Evolutionary conservation across 2,888 invertebrate genomes (phyloP).

Genomic region (Drosophila neutralis): DNA sequence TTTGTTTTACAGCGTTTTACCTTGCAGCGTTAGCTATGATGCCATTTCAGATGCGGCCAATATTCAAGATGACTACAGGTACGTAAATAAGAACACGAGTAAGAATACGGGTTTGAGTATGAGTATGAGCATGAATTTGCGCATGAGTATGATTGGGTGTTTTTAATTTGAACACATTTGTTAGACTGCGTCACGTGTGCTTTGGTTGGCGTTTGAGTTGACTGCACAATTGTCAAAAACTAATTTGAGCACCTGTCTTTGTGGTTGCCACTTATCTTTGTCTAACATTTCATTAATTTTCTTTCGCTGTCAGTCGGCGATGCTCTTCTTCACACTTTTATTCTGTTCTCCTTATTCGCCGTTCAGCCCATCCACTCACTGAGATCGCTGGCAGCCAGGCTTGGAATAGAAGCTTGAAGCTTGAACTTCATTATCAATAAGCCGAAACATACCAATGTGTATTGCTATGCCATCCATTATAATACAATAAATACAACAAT

Average conservation of each 20-base stretch:
- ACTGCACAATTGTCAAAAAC: constrained; percentile 52
- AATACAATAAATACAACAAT: too few species aligned
- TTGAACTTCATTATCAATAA: too few species aligned
- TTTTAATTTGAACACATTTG: constrained; percentile 42
- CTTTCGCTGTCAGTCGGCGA: constrained; percentile 41
- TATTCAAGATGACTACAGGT: constrained; percentile 83
- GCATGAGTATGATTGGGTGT: neutral
- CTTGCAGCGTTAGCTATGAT: constrained; percentile 87
- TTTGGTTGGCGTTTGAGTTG: constrained; percentile 23
- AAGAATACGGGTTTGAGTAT: neutral
- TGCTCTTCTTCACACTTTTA: constrained; percentile 18
- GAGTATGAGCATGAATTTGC: neutral
- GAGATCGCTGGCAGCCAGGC: too few species aligned
- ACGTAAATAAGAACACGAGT: constrained; percentile 43
- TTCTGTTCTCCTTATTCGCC: constrained; percentile 18
- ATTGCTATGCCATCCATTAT: too few species aligned
- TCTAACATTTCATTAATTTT: constrained; percentile 67
- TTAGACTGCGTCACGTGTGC: constrained; percentile 19
- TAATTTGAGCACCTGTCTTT: constrained; percentile 52
- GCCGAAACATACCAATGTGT: too few species aligned
- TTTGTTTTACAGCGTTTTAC: constrained; percentile 86
- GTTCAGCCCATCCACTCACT: too few species aligned
- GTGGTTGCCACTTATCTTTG: constrained; percentile 33
- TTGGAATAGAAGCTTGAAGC: too few species aligned
- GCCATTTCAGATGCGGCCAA: constrained; percentile 80